Evolutionary conservation across 2,113 vertebrate species (phyloP).

Genomic region (Arenaria interpres): DNA sequence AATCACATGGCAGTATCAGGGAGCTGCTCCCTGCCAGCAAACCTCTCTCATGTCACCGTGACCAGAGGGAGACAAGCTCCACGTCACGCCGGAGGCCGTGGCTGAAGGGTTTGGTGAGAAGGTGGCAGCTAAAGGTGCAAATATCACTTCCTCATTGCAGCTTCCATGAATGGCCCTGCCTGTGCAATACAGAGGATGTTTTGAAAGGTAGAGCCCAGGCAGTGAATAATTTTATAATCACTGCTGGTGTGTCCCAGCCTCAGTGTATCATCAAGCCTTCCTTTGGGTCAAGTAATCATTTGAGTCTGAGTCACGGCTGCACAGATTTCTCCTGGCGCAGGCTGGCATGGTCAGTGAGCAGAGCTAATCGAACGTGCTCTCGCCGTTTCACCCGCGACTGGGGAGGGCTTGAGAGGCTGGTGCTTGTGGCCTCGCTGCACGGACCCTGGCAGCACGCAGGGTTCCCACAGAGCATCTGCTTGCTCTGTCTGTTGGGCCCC

Average conservation of each 20-base stretch:
- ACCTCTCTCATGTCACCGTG: not conserved
- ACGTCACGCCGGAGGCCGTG: not conserved
- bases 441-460: not conserved
- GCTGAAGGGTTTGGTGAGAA: not conserved
- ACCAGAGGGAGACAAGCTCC: not conserved
- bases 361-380: not conserved
- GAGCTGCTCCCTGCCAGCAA: not conserved
- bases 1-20: not conserved
- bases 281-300: constrained; percentile 31
- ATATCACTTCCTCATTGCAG: constrained; percentile 21
- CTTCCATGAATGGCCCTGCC: not conserved
- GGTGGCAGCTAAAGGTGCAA: constrained; percentile 12
- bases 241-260: constrained; percentile 31
- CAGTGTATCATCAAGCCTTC: constrained; percentile 10
- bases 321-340: not conserved
- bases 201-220: constrained; percentile 44
- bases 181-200: constrained; percentile 45
- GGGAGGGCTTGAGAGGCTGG: not conserved
- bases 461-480: not conserved
- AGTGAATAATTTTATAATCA: constrained; percentile 48
- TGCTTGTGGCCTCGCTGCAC: not conserved
- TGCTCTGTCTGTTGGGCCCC: not conserved
- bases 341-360: not conserved
- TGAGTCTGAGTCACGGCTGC: not conserved
- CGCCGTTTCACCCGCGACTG: not conserved